Evolutionary conservation across 2,888 invertebrate species (phyloP).

Genomic region (Melieria picta): DNA sequence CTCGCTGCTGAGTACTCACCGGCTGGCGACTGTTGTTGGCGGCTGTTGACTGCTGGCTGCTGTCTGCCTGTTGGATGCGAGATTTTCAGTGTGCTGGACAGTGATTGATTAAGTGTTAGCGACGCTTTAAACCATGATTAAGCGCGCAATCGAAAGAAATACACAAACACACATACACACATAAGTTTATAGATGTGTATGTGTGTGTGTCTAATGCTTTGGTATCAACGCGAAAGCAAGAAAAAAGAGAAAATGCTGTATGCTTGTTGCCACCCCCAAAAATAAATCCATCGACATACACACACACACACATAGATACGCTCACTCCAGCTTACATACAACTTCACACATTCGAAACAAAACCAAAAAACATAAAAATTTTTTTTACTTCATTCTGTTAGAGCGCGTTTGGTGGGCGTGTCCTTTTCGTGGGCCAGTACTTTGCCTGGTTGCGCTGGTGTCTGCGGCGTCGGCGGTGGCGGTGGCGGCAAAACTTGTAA

Average conservation of each 20-base stretch:
- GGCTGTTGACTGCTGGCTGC: slow-evolving; percentile 12
- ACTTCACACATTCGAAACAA: not conserved
- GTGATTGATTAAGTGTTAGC: slow-evolving; percentile 42
- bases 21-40: slow-evolving; percentile 1
- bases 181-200: not conserved
- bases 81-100: slow-evolving; percentile 25
- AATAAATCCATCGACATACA: too few species aligned
- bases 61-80: not conserved
- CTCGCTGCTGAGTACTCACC: not conserved
- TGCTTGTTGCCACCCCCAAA: too few species aligned
- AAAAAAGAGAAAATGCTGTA: not conserved
- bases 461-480: not conserved
- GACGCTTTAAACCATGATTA: slow-evolving; percentile 35
- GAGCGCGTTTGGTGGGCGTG: slow-evolving; percentile 14
- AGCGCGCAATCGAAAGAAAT: slow-evolving; percentile 32
- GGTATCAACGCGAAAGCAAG: not conserved
- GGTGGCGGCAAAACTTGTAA: not conserved
- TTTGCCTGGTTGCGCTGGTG: too few species aligned
- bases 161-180: not conserved
- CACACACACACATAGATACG: not conserved
- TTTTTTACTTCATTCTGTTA: not conserved
- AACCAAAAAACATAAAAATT: slow-evolving; percentile 14
- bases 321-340: not conserved
- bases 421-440: not conserved
- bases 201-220: not conserved